Evolutionary conservation across 1,140 invertebrate genomes (phyloP).

Genomic region (Neodiprion fabricii): DNA sequence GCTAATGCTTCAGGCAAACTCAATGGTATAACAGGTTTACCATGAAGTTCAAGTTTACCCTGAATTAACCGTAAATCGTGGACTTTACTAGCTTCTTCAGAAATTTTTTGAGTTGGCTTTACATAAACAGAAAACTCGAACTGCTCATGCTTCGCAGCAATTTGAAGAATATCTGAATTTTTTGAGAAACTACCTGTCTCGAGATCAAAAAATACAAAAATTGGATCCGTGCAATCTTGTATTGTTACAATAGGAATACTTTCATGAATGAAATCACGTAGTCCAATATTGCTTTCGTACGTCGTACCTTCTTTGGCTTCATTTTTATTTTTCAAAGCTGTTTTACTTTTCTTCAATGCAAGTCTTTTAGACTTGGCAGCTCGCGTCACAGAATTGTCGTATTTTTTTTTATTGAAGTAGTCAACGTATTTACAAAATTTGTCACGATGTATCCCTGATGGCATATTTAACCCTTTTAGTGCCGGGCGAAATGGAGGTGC

Average conservation of each 20-base stretch:
- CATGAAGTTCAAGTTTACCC: constrained; percentile 18
- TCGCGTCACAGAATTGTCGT: constrained; percentile 8
- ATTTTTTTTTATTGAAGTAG: constrained; percentile 1
- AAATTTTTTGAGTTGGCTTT: constrained; percentile 20
- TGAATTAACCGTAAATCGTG: constrained; percentile 19
- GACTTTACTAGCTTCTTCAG: constrained; percentile 23
- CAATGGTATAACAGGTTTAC: neutral
- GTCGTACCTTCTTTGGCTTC: constrained; percentile 23
- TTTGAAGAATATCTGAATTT: constrained; percentile 25
- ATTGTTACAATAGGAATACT: constrained; percentile 19
- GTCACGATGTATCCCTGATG: too few species aligned
- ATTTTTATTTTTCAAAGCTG: constrained; percentile 26
- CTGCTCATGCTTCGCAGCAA: constrained; percentile 20
- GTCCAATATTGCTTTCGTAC: constrained; percentile 28
- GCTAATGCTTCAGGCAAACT: constrained; percentile 20
- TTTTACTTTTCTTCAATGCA: neutral
- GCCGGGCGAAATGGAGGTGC: too few species aligned
- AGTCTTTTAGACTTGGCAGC: constrained; percentile 8
- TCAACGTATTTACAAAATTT: too few species aligned
- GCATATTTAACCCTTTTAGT: too few species aligned
- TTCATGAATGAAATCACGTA: constrained; percentile 13
- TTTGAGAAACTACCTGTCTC: constrained; percentile 27
- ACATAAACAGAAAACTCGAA: constrained; percentile 27
- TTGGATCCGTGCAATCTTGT: constrained; percentile 16
- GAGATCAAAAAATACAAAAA: constrained; percentile 24